Base-by-base conservation (phyloP, 2,888 invertebrate species). In the Seira sanloemensis region DNA sequence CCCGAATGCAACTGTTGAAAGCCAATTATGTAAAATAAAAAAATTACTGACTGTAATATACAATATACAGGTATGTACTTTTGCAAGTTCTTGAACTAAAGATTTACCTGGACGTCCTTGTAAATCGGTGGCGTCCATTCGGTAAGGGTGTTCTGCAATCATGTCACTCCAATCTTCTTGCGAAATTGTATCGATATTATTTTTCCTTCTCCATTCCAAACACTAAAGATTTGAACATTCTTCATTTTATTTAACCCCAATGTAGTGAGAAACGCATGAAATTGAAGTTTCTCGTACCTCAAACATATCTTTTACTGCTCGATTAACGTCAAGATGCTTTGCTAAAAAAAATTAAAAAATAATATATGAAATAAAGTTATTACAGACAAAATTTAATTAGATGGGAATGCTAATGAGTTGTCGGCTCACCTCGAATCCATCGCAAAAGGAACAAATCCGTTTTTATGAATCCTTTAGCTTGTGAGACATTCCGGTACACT, bases 41-140 rank as follows among this genome's bases (percentile, higher is more conserved):
- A n/a, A n/a, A n/a, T n/a, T n/a, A n/a, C n/a, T n/a, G n/a, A n/a
- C n/a, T n/a, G n/a, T n/a, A n/a, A n/a, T n/a, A n/a, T n/a, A n/a
- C n/a, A n/a, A n/a, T n/a, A n/a, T n/a, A n/a, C n/a, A n/a, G n/a
- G n/a, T n/a, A n/a, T n/a, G n/a, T n/a, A n/a, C n/a, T n/a, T n/a
- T n/a, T n/a, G n/a, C n/a, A n/a, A n/a, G n/a, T n/a, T n/a, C n/a
- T n/a, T n/a, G n/a, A n/a, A n/a, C n/a, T n/a, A n/a, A n/a, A n/a
- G n/a, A n/a, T n/a, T 23, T 75, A 81, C 81, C 81, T 23, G 81
- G 75, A 16, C 81, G 69, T 7, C 76, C 76, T 50, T 81, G 76
- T 9, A 76, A 21, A 65, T 81, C 81, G 2, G 65, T 2, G 0
- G 27, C 37, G 46, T 78, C 81, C 62, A 76, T 76, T 37, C 62